Conservation (phyloP, 1,140 invertebrate genomes). For the Cherax quadricarinatus region DNA sequence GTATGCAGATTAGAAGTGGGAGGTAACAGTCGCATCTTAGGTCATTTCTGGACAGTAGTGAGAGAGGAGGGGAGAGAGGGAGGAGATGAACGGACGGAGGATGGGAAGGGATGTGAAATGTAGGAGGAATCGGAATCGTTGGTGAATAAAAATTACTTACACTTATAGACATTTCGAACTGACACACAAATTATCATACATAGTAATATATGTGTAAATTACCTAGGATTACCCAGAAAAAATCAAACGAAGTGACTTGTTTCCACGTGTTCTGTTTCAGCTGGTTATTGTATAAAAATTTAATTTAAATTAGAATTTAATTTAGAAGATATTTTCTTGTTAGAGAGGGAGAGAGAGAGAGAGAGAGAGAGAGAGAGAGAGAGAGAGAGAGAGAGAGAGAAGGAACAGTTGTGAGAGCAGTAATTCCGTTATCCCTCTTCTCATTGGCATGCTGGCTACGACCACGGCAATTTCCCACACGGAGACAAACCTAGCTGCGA, state of each 20-base stretch:
- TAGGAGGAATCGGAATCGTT: no score
- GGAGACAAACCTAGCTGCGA: conserved; percentile 49
- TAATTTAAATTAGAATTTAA: no score
- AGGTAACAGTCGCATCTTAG: neutral
- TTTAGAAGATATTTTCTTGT: no score
- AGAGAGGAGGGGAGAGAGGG: neutral
- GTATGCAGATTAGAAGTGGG: no score
- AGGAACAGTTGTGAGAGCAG: conserved; percentile 2
- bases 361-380: neutral
- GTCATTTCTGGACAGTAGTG: neutral
- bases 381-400: neutral
- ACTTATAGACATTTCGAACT: no score
- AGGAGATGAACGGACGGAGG: neutral
- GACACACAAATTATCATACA: no score
- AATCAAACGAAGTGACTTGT: no score
- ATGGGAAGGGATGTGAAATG: neutral
- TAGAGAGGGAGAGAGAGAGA: neutral
- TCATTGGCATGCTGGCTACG: conserved; percentile 54
- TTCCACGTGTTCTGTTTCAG: no score
- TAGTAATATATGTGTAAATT: no score
- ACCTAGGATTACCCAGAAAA: no score
- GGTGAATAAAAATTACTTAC: no score
- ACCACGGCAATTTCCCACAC: conserved; percentile 59
- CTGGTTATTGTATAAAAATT: no score
- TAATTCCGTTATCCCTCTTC: conserved; percentile 54